Evolutionary conservation across 2,797 vertebrate genomes (phyloP).

Genomic region (Acomys russatus): DNA sequence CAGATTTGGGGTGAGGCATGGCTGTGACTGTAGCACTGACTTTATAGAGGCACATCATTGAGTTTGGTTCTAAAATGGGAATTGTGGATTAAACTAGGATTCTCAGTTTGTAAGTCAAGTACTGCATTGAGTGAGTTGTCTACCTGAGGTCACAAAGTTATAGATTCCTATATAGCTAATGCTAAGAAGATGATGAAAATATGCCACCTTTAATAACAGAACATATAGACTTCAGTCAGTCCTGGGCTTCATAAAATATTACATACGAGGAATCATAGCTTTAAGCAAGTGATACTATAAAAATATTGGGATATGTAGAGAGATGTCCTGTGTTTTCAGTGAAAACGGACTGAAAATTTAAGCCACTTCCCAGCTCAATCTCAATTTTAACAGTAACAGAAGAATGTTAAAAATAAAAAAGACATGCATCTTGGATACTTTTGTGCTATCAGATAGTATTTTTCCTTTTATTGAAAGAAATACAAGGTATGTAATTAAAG

Average conservation of each 20-base stretch:
- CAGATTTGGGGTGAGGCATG: background rate
- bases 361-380: background rate
- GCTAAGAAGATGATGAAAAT: conserved; percentile 40
- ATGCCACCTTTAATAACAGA: background rate
- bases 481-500: conserved; percentile 7
- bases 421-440: background rate
- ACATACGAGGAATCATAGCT: background rate
- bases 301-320: background rate
- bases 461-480: background rate
- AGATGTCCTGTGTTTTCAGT: conserved; percentile 14
- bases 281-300: conserved; percentile 38
- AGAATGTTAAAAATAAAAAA: background rate
- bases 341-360: background rate
- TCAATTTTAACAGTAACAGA: conserved; percentile 32
- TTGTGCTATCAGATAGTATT: background rate
- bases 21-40: background rate
- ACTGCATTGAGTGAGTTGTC: background rate
- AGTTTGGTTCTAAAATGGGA: background rate
- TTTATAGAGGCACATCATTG: background rate
- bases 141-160: background rate
- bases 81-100: background rate
- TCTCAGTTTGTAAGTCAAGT: background rate
- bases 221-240: background rate
- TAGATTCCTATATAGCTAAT: background rate
- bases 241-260: background rate